phyloP scores from a whole-genome alignment of 2,888 invertebrate species.

The Ophion costatus region DNA sequence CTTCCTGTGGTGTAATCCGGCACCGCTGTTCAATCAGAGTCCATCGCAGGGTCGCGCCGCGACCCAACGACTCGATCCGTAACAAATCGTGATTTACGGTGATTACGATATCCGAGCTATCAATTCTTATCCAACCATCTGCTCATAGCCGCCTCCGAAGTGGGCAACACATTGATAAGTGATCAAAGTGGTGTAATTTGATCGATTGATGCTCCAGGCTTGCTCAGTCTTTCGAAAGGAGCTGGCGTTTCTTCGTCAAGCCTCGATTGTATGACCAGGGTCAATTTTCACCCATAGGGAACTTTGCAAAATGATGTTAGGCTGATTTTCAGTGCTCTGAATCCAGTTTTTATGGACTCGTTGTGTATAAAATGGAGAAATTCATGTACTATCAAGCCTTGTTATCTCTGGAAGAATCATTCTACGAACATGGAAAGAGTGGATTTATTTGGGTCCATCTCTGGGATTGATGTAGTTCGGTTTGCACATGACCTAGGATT shows the following conservation, averaged over 20 bases:
- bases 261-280: background rate
- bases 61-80: background rate
- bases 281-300: too few species aligned
- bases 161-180: slow-evolving; percentile 11
- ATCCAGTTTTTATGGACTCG: too few species aligned
- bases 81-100: background rate
- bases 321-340: too few species aligned
- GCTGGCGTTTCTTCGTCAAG: background rate
- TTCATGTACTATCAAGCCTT: too few species aligned
- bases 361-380: too few species aligned
- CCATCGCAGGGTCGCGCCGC: background rate
- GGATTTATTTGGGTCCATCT: too few species aligned
- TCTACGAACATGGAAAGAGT: too few species aligned
- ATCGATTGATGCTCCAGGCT: background rate
- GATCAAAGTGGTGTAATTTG: background rate
- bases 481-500: too few species aligned
- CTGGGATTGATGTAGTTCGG: too few species aligned
- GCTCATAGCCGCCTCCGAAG: background rate
- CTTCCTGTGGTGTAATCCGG: slow-evolving; percentile 26
- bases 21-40: slow-evolving; percentile 23
- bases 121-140: slow-evolving; percentile 18
- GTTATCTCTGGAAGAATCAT: too few species aligned
- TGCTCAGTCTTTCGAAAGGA: background rate
- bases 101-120: slow-evolving; percentile 6
- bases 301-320: too few species aligned